These are phyloP conservation scores for Pissodes strobi DNA, from an alignment of 1,140 invertebrate genomes.

Conservation along the genomic window DNA sequence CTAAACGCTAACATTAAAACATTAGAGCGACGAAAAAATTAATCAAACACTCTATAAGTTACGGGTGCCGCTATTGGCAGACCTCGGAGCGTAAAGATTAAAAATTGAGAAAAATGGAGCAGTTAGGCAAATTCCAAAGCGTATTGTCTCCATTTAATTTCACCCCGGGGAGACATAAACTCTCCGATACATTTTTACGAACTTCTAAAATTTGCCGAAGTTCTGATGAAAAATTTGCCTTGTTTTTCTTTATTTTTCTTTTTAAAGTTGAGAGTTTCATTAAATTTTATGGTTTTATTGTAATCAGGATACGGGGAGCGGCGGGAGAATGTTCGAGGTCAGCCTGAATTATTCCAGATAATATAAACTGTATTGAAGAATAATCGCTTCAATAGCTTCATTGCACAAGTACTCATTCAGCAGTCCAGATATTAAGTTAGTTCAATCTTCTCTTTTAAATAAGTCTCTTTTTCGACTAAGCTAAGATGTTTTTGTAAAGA, in stretches of 20 bases:
- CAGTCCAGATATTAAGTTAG: too few species aligned
- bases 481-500: too few species aligned
- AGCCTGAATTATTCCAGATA: too few species aligned
- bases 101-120: conserved; percentile 36
- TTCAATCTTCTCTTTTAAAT: too few species aligned
- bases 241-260: conserved; percentile 26
- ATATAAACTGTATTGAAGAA: too few species aligned
- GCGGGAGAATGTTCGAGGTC: too few species aligned
- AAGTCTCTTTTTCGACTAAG: too few species aligned
- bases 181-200: conserved; percentile 36
- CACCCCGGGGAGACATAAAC: conserved; percentile 29
- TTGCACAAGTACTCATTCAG: too few species aligned
- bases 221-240: conserved; percentile 31
- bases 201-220: conserved; percentile 30
- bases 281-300: conserved; percentile 15
- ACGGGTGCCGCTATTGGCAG: conserved; percentile 23
- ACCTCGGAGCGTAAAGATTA: conserved; percentile 28
- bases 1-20: too few species aligned
- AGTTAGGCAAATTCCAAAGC: conserved; percentile 34
- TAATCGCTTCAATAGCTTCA: too few species aligned
- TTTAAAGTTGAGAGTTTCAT: conserved; percentile 23
- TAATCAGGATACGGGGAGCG: not conserved
- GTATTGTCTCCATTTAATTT: conserved; percentile 36
- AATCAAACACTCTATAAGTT: too few species aligned
- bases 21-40: too few species aligned